These are phyloP conservation scores for Lindbergichthys nudifrons DNA, from an alignment of 2,797 vertebrate genomes.

Conservation along the genomic window DNA sequence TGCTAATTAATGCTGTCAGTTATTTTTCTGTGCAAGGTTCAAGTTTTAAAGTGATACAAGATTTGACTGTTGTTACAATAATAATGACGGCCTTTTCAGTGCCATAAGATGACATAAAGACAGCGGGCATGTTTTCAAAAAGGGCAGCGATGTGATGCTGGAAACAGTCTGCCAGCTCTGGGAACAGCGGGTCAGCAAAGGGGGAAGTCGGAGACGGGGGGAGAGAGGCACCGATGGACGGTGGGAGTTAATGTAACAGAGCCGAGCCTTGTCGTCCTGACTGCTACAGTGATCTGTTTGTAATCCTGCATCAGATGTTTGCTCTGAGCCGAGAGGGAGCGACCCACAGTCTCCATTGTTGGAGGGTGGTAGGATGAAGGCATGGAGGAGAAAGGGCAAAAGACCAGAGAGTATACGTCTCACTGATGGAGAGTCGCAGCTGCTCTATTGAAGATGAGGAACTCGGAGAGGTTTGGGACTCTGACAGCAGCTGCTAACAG, in stretches of 20 bases:
- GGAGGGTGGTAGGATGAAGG: conserved; percentile 52
- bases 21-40: conserved; percentile 27
- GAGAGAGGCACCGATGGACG: conserved; percentile 15
- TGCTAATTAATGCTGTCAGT: conserved; percentile 9
- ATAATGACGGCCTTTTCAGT: conserved; percentile 59
- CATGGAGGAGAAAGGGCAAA: conserved; percentile 49
- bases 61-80: conserved; percentile 47
- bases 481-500: conserved; percentile 75
- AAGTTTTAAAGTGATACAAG: conserved; percentile 53
- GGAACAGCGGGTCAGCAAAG: conserved; percentile 47
- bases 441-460: conserved; percentile 70
- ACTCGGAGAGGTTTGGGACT: conserved; percentile 56
- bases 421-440: conserved; percentile 71
- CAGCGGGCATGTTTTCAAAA: conserved; percentile 70
- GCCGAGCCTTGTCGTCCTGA: conserved; percentile 40
- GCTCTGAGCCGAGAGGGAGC: conserved; percentile 45
- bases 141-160: conserved; percentile 40
- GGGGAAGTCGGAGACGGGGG: conserved; percentile 24
- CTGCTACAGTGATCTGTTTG: conserved; percentile 67
- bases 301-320: conserved; percentile 68
- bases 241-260: conserved; percentile 54
- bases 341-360: conserved; percentile 71
- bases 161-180: conserved; percentile 43
- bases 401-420: conserved; percentile 34
- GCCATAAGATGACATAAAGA: conserved; percentile 62